These are phyloP conservation scores for Heliangelus exortis DNA, from an alignment of 2,797 vertebrate species.

Conservation along the genomic window DNA sequence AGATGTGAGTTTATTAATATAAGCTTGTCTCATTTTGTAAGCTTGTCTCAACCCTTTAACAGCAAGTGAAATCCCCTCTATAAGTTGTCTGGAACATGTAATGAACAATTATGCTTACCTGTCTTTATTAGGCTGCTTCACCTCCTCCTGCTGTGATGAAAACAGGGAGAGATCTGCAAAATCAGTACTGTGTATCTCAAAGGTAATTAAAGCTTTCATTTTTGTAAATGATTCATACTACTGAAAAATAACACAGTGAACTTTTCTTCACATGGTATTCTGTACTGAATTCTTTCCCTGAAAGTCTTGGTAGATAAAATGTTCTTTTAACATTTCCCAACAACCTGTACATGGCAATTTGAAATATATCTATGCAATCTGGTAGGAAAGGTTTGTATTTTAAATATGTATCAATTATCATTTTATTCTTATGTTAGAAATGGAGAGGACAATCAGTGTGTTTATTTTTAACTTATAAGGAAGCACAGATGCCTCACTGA, in stretches of 20 bases:
- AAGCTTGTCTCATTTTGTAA: not conserved
- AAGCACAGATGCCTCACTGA: not conserved
- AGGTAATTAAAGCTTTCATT: slow-evolving; percentile 26
- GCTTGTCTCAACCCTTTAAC: not conserved
- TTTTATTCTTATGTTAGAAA: not conserved
- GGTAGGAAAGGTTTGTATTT: not conserved
- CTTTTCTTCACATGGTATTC: not conserved
- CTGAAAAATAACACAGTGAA: not conserved
- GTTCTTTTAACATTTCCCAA: not conserved
- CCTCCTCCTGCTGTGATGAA: not conserved
- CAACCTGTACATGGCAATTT: not conserved
- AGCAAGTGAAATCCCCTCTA: not conserved
- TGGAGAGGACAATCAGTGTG: not conserved
- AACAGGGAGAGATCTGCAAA: not conserved
- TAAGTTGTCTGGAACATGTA: not conserved
- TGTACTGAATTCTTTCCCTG: not conserved
- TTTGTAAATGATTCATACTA: not conserved
- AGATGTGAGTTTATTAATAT: not conserved
- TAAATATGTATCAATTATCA: not conserved
- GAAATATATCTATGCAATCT: not conserved
- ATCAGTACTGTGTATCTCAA: not conserved
- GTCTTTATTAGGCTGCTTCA: not conserved
- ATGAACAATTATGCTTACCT: not conserved
- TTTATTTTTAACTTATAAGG: not conserved
- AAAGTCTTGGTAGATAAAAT: not conserved